phyloP scores from a whole-genome alignment of 1,140 invertebrate genomes.

The Hycleus phaleratus region DNA sequence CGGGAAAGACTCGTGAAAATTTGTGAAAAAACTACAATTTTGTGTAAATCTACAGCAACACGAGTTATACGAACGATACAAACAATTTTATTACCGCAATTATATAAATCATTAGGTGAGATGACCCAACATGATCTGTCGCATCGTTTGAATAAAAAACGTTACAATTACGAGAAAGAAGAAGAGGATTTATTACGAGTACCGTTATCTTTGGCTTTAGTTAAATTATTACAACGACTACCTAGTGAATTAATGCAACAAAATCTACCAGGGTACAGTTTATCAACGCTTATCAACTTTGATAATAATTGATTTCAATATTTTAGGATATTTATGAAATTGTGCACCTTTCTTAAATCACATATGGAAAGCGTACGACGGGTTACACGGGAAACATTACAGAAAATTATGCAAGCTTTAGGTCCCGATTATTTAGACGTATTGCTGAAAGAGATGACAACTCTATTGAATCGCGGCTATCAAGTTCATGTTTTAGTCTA shows the following conservation, averaged over 20 bases:
- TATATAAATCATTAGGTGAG: conserved; percentile 61
- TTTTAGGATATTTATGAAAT: conserved; percentile 75
- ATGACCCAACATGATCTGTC: conserved; percentile 65
- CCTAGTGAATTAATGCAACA: conserved; percentile 65
- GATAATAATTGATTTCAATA: neutral
- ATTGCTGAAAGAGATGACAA: conserved; percentile 73
- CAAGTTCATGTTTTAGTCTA: conserved; percentile 89
- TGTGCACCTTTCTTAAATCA: conserved; percentile 84
- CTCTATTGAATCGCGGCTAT: conserved; percentile 78
- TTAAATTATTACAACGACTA: conserved; percentile 84
- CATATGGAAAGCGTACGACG: conserved; percentile 81
- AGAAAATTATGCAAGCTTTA: conserved; percentile 79
- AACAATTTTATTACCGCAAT: conserved; percentile 52
- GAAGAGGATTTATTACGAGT: conserved; percentile 87
- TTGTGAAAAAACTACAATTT: conserved; percentile 48
- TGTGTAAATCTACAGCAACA: conserved; percentile 65
- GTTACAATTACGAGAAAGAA: conserved; percentile 54
- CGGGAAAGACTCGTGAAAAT: conserved; percentile 36
- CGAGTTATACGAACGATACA: conserved; percentile 62
- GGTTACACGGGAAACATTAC: conserved; percentile 75
- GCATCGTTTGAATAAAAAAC: conserved; percentile 74
- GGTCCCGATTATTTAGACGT: conserved; percentile 74
- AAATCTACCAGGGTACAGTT: conserved; percentile 68
- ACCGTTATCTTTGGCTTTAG: conserved; percentile 84
- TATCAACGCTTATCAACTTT: too few relatives aligned